A percentile compares a stretch with the other conserved stretches of the same genome.
phyloP scores from a whole-genome alignment of 2,113 vertebrate species.

The Peucedramus taeniatus region DNA sequence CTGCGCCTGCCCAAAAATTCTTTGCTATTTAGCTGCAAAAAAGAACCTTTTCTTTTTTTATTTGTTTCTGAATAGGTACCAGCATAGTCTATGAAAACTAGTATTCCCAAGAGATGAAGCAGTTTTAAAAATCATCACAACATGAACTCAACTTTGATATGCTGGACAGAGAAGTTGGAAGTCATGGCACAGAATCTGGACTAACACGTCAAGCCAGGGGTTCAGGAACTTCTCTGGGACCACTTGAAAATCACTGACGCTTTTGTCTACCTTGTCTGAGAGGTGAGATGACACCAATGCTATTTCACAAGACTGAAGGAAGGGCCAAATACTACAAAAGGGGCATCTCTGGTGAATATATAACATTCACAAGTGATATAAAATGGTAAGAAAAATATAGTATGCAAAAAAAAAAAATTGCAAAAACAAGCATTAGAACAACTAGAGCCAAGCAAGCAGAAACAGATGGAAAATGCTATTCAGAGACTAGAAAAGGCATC shows the following conservation, averaged over 20 bases:
- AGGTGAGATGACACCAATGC: neutral
- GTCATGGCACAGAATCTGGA: neutral
- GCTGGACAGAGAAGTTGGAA: neutral
- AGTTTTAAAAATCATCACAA: neutral
- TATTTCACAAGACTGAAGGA: neutral
- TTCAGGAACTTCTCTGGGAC: neutral
- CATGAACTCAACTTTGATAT: neutral
- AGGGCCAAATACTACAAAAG: neutral
- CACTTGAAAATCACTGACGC: neutral
- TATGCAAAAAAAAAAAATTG: neutral
- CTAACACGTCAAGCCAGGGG: accelerated
- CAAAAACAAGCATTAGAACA: neutral
- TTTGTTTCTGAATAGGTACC: neutral
- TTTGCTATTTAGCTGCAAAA: neutral
- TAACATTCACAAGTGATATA: neutral
- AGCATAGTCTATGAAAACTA: neutral
- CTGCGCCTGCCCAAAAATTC: accelerated
- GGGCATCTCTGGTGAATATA: neutral
- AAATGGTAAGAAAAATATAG: neutral
- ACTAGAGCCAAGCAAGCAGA: neutral
- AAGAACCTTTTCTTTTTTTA: neutral
- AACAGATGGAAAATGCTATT: neutral
- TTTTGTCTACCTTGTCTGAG: neutral
- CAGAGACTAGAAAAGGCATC: neutral
- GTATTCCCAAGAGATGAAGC: neutral